A percentile compares a stretch with the other conserved stretches of the same genome.
phyloP scores from a whole-genome alignment of 2,888 invertebrate species.

The Amiota mariae region DNA sequence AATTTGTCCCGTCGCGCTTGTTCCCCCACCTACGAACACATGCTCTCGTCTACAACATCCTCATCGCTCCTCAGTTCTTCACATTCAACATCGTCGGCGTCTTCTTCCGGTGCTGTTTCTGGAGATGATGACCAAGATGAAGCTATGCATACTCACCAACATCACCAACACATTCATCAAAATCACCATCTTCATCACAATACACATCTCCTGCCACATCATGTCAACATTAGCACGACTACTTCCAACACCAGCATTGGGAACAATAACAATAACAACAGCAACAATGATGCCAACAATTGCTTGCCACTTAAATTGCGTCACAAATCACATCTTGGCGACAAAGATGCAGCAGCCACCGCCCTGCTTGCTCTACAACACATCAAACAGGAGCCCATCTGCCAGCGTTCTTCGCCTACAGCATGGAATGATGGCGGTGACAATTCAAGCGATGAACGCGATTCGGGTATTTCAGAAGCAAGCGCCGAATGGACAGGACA shows the following conservation, averaged over 20 bases:
- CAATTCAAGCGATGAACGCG: constrained; percentile 91
- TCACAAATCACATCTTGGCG: constrained; percentile 92
- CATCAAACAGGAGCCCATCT: constrained; percentile 89
- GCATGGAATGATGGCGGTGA: constrained; percentile 86
- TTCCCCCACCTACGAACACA: constrained; percentile 82
- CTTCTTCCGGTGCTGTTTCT: constrained; percentile 75
- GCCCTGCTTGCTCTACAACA: constrained; percentile 87
- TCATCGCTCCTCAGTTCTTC: constrained; percentile 79
- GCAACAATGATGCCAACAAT: constrained; percentile 79
- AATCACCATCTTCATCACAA: constrained; percentile 12
- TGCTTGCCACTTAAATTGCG: constrained; percentile 91
- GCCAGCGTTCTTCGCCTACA: constrained; percentile 80
- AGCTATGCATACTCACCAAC: constrained; percentile 51
- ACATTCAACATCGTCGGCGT: constrained; percentile 75
- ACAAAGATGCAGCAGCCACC: constrained; percentile 89
- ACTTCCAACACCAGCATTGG: constrained; percentile 52
- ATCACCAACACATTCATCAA: constrained; percentile 40
- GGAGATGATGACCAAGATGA: constrained; percentile 75
- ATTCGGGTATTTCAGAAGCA: constrained; percentile 89
- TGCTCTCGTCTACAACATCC: constrained; percentile 78
- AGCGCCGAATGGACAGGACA: constrained; percentile 72
- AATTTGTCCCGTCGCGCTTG: constrained; percentile 81
- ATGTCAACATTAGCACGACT: constrained; percentile 42
- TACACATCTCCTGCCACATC: constrained; percentile 36
- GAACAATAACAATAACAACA: constrained; percentile 54